phyloP scores from a whole-genome alignment of 1,140 invertebrate species.

The Ceratoteleas bidentatus region DNA sequence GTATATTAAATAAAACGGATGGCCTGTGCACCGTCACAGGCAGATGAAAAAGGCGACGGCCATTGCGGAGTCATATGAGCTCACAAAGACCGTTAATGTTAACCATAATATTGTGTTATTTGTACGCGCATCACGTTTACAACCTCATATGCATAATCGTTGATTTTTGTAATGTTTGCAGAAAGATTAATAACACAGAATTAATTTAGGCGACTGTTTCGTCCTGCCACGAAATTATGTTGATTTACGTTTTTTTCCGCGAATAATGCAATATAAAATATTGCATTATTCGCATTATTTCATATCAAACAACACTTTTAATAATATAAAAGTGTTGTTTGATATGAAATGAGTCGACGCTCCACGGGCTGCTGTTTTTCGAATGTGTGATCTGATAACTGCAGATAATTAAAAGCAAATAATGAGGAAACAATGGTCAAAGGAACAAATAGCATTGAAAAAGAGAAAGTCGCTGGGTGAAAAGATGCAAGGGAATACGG shows the following conservation, averaged over 20 bases:
- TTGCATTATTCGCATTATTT: no score
- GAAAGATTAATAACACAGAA: slow-evolving; percentile 6
- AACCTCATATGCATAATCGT: no score
- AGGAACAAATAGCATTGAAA: slow-evolving; percentile 32
- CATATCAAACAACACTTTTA: no score
- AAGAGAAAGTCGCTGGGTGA: slow-evolving; percentile 36
- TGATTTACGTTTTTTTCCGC: not conserved
- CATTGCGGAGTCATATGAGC: not conserved
- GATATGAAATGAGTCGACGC: no score
- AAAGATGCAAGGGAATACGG: slow-evolving; percentile 30
- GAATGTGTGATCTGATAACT: slow-evolving; percentile 76
- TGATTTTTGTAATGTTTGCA: slow-evolving; percentile 1
- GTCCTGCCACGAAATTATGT: not conserved
- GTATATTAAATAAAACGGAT: slow-evolving; percentile 26
- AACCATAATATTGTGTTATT: not conserved
- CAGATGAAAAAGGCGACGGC: not conserved
- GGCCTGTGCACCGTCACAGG: not conserved
- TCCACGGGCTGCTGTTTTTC: not conserved
- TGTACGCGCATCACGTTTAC: not conserved
- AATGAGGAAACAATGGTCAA: slow-evolving; percentile 65
- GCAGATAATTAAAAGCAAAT: slow-evolving; percentile 75
- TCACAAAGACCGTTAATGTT: not conserved
- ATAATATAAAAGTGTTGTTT: not conserved
- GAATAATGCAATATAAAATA: no score
- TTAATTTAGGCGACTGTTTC: not conserved